These are phyloP conservation scores for Donacobius atricapilla DNA, from an alignment of 2,113 vertebrate genomes.

Conservation along the genomic window DNA sequence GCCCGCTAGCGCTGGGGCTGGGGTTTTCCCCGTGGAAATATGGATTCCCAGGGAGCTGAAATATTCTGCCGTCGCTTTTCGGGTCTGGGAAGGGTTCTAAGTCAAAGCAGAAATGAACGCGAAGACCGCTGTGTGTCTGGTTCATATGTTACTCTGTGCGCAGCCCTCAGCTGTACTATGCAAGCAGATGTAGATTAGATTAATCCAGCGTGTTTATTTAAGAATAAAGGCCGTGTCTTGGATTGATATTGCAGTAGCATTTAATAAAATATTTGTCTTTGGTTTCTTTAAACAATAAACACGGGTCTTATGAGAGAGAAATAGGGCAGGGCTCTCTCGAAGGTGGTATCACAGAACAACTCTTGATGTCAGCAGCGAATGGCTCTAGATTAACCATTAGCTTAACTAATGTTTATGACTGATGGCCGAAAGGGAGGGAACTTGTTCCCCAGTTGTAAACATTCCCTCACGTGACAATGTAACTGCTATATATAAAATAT, in stretches of 20 bases:
- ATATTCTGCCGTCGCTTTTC: not conserved
- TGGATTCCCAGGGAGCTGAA: not conserved
- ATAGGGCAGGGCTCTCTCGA: not conserved
- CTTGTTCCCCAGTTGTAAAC: not conserved
- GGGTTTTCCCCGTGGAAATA: not conserved
- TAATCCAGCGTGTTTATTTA: not conserved
- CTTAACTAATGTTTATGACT: not conserved
- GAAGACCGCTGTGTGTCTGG: not conserved
- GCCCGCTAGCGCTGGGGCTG: not conserved
- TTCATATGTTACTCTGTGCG: not conserved
- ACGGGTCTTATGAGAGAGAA: fast-evolving
- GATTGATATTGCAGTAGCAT: not conserved
- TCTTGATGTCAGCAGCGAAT: not conserved
- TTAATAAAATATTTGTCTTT: not conserved
- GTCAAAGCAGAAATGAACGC: not conserved
- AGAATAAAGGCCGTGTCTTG: not conserved
- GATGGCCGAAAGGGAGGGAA: not conserved
- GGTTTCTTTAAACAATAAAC: not conserved
- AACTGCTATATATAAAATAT: not conserved
- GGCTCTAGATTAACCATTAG: not conserved
- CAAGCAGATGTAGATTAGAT: not conserved
- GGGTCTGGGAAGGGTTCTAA: not conserved
- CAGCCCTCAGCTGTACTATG: not conserved
- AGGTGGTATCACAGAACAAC: not conserved
- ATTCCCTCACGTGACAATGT: not conserved